These are phyloP conservation scores for Scylla paramamosain DNA, from an alignment of 1,140 invertebrate genomes.

Conservation along the genomic window DNA sequence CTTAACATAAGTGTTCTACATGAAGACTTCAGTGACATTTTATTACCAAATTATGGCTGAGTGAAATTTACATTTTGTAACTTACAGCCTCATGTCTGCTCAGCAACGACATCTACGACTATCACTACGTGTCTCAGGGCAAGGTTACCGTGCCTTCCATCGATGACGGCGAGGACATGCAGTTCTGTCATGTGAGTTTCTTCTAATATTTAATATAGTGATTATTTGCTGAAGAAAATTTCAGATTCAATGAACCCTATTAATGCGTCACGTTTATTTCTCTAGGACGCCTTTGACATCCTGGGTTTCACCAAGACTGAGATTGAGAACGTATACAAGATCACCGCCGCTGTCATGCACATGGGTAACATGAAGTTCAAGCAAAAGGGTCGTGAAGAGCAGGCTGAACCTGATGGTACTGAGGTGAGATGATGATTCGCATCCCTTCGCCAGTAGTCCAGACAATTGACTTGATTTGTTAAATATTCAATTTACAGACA, in stretches of 20 bases:
- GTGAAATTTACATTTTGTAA: background rate
- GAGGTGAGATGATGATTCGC: slow-evolving; percentile 78
- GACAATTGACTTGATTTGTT: background rate
- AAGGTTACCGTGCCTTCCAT: slow-evolving; percentile 82
- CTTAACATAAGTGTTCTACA: background rate
- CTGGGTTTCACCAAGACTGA: slow-evolving; percentile 83
- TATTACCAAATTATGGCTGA: background rate
- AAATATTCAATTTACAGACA: background rate
- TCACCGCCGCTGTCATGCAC: slow-evolving; percentile 83
- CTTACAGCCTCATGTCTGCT: slow-evolving; percentile 88
- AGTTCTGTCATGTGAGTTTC: slow-evolving; percentile 78
- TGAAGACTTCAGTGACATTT: background rate
- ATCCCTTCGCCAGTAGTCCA: background rate
- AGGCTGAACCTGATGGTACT: slow-evolving; percentile 87
- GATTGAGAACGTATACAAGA: slow-evolving; percentile 83
- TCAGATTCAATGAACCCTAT: background rate
- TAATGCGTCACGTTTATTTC: background rate
- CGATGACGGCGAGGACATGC: slow-evolving; percentile 88
- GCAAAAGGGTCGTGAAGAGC: slow-evolving; percentile 94
- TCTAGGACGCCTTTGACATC: slow-evolving; percentile 83
- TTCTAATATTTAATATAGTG: background rate
- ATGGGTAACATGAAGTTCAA: slow-evolving; percentile 99
- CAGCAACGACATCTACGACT: slow-evolving; percentile 87
- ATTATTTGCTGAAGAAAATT: background rate
- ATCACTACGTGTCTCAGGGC: slow-evolving; percentile 80